Evolutionary conservation across 2,888 invertebrate species (phyloP).

Genomic region (Ophion obscuratus): DNA sequence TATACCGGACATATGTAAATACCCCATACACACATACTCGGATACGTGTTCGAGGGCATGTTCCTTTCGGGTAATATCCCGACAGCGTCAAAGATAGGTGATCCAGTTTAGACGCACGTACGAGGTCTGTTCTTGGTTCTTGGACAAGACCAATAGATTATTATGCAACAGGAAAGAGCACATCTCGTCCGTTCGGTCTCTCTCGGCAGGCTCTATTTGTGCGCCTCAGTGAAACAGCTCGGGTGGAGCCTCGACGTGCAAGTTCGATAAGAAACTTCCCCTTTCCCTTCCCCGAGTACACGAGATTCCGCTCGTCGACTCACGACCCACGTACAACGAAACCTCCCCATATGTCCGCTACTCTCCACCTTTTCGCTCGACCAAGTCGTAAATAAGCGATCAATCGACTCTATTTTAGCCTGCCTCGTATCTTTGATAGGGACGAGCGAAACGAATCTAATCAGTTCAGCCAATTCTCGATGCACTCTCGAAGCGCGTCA

Average conservation of each 20-base stretch:
- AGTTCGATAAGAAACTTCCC: conserved; percentile 55
- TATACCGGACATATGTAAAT: conserved; percentile 15
- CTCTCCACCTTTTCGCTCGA: conserved; percentile 17
- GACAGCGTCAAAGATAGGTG: conserved; percentile 37
- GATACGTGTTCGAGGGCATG: not conserved
- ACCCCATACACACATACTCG: not conserved
- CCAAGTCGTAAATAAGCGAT: conserved; percentile 59
- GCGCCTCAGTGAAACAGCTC: conserved; percentile 37
- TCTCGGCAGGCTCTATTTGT: conserved; percentile 43
- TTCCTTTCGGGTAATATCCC: conserved; percentile 36
- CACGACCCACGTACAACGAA: conserved; percentile 54
- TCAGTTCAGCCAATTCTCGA: conserved; percentile 48
- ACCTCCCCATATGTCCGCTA: conserved; percentile 37
- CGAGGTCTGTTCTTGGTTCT: conserved; percentile 53
- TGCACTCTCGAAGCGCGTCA: conserved; percentile 33
- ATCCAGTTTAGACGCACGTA: conserved; percentile 53
- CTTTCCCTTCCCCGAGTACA: conserved; percentile 36
- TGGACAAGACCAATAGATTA: conserved; percentile 59
- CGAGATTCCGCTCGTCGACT: conserved; percentile 52
- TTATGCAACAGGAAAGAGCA: conserved; percentile 61
- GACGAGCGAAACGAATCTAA: conserved; percentile 51
- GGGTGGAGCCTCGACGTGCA: conserved; percentile 48
- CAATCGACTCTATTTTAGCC: conserved; percentile 39
- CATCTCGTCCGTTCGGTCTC: conserved; percentile 50
- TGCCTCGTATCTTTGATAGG: conserved; percentile 31